A percentile compares a stretch with the other conserved stretches of the same genome.
Evolutionary conservation across 1,140 invertebrate species (phyloP).

Genomic region (Anthonomus grandis): DNA sequence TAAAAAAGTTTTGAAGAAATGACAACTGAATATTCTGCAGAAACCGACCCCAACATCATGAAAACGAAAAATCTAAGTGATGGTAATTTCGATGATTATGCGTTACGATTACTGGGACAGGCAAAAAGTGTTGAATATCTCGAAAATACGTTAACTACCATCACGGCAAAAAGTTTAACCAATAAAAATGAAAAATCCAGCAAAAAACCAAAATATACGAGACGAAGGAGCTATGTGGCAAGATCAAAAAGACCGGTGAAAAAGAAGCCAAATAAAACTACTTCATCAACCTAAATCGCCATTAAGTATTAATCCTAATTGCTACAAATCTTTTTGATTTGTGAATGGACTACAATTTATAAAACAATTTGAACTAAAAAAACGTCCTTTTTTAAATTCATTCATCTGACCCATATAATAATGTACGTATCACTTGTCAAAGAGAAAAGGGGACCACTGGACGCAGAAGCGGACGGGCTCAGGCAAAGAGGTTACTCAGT

Average conservation of each 20-base stretch:
- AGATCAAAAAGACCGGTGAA: slow-evolving; percentile 22
- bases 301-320: too few relatives aligned
- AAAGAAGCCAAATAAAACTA: too few relatives aligned
- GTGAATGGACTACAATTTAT: too few relatives aligned
- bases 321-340: too few relatives aligned
- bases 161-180: neutral
- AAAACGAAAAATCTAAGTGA: neutral
- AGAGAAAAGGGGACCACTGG: too few relatives aligned
- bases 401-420: too few relatives aligned
- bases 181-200: slow-evolving; percentile 23
- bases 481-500: too few relatives aligned
- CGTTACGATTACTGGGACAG: slow-evolving; percentile 40
- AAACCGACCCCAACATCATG: neutral
- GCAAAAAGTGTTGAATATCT: slow-evolving; percentile 40
- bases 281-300: too few relatives aligned
- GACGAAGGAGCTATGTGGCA: slow-evolving; percentile 25
- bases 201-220: slow-evolving; percentile 28
- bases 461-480: too few relatives aligned
- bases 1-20: neutral
- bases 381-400: too few relatives aligned
- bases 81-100: slow-evolving; percentile 22
- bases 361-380: too few relatives aligned
- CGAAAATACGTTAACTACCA: neutral
- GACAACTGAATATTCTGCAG: neutral
- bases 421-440: too few relatives aligned